Conservation (phyloP, 2,113 vertebrate genomes). For the Antennarius striatus region DNA sequence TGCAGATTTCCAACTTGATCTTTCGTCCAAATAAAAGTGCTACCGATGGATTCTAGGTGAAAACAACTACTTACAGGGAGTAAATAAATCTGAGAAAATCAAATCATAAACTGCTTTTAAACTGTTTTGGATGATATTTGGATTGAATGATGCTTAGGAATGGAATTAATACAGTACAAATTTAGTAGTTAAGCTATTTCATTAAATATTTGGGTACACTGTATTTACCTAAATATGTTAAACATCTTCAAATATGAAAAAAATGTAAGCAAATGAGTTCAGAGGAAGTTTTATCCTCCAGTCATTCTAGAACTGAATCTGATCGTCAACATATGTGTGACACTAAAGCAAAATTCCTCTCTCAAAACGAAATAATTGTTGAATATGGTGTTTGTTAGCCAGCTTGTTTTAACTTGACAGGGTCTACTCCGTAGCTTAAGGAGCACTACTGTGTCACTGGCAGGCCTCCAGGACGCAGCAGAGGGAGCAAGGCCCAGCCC, state of each 20-base stretch:
- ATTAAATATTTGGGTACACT: neutral
- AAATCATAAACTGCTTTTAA: too few species aligned
- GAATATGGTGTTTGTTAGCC: constrained; percentile 31
- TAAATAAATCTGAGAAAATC: too few species aligned
- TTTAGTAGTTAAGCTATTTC: neutral
- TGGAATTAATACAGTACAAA: too few species aligned
- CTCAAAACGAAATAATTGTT: constrained; percentile 12
- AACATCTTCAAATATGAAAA: neutral
- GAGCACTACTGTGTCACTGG: constrained; percentile 64
- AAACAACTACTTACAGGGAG: too few species aligned
- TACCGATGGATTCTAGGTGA: too few species aligned
- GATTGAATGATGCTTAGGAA: too few species aligned
- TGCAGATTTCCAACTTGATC: neutral
- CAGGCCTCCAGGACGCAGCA: constrained; percentile 72
- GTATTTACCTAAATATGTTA: neutral
- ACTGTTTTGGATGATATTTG: too few species aligned
- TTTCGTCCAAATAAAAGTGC: too few species aligned
- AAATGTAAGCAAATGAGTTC: neutral
- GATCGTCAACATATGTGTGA: neutral
- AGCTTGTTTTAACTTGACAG: constrained; percentile 34
- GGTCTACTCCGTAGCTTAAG: constrained; percentile 46
- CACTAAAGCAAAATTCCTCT: constrained; percentile 5
- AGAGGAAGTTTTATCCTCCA: neutral
- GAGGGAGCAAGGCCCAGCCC: constrained; percentile 59
- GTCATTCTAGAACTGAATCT: neutral